Percentiles rank a stretch among this genome's conserved stretches.
These are phyloP conservation scores for Sitobion miscanthi DNA, from an alignment of 1,140 invertebrate genomes.

Conservation along the genomic window DNA sequence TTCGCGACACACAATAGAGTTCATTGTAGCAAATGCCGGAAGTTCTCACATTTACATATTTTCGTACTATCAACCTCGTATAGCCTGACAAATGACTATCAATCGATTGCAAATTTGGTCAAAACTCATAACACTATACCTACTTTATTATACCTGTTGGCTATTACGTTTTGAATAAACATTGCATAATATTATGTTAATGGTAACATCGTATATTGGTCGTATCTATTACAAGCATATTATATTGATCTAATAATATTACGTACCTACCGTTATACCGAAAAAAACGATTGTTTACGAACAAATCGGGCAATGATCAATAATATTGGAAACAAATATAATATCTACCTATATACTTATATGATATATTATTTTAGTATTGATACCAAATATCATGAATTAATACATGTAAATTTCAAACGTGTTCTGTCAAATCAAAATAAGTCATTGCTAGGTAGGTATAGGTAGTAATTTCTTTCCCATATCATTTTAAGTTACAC, in stretches of 20 bases:
- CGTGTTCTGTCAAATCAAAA: too few relatives aligned
- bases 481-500: neutral
- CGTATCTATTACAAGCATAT: neutral
- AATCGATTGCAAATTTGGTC: neutral
- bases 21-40: neutral
- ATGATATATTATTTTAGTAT: too few relatives aligned
- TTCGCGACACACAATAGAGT: neutral
- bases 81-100: neutral
- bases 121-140: neutral
- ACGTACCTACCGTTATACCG: too few relatives aligned
- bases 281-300: neutral
- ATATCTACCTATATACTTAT: too few relatives aligned
- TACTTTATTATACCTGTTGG: neutral
- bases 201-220: neutral
- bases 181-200: neutral
- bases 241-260: too few relatives aligned
- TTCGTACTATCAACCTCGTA: neutral
- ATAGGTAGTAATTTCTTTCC: neutral
- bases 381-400: neutral
- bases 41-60: neutral
- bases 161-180: neutral
- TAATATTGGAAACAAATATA: neutral
- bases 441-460: too few relatives aligned
- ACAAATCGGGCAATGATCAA: neutral
- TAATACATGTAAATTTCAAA: neutral